Evolutionary conservation across 2,888 invertebrate genomes (phyloP).

Genomic region (Megastigmus dorsalis): DNA sequence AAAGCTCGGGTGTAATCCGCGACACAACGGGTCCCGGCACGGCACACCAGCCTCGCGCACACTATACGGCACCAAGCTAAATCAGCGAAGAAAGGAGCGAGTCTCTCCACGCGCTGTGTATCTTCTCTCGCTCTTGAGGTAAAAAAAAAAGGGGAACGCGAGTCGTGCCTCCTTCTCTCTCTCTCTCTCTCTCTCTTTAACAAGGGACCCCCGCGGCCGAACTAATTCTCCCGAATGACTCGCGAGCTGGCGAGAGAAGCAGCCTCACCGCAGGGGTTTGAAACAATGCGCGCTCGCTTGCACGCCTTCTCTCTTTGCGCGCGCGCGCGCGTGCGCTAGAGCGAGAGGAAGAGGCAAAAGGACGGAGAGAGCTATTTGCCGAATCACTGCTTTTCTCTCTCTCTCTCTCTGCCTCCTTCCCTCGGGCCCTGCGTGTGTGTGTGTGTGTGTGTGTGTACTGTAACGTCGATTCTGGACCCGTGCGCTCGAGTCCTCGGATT

Average conservation of each 20-base stretch:
- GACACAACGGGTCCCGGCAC: background rate
- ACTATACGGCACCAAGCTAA: no score
- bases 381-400: constrained; percentile 61
- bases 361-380: constrained; percentile 61
- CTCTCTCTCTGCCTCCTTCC: no score
- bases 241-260: constrained; percentile 64
- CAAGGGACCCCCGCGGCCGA: constrained; percentile 73
- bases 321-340: constrained; percentile 23
- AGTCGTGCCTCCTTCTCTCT: background rate
- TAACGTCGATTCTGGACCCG: constrained; percentile 45
- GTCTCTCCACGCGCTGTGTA: background rate
- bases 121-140: background rate
- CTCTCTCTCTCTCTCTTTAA: constrained; percentile 58
- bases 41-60: no score
- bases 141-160: no score
- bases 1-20: constrained; percentile 5
- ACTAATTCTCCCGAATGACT: constrained; percentile 74
- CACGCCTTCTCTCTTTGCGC: background rate
- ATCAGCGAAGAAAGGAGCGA: constrained; percentile 3
- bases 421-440: no score
- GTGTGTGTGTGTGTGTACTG: no score
- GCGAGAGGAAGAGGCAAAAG: constrained; percentile 16
- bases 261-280: constrained; percentile 71
- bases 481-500: constrained; percentile 5
- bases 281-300: constrained; percentile 71